Percentiles rank a stretch among this genome's conserved stretches.
Evolutionary conservation across 2,888 invertebrate species (phyloP).

Genomic region (Megaustenia siamemsis): DNA sequence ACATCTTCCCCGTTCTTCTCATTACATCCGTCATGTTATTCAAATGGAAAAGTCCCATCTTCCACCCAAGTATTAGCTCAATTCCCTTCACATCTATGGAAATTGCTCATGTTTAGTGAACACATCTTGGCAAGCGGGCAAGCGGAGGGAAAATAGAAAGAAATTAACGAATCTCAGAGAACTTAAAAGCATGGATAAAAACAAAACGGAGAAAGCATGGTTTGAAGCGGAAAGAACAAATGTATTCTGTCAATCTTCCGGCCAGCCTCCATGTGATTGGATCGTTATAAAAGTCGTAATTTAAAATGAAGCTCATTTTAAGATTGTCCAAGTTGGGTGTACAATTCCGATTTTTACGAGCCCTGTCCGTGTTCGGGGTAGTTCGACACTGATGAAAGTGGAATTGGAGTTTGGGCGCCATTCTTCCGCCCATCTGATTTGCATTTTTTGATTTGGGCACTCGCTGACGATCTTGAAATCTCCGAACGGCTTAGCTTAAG

Average conservation of each 20-base stretch:
- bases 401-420: constrained; percentile 39
- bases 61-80: constrained; percentile 11
- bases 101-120: constrained; percentile 18
- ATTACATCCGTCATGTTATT: constrained; percentile 16
- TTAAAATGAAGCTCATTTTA: constrained; percentile 48
- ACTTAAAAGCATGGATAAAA: not conserved
- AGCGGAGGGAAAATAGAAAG: not conserved
- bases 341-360: constrained; percentile 44
- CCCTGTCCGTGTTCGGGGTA: constrained; percentile 12
- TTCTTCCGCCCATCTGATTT: constrained; percentile 50
- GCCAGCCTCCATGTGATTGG: constrained; percentile 36
- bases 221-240: constrained; percentile 40
- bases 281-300: constrained; percentile 38
- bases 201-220: constrained; percentile 5
- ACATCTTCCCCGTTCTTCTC: not conserved
- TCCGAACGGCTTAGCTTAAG: constrained; percentile 9
- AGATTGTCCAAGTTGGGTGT: constrained; percentile 32
- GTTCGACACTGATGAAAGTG: constrained; percentile 44
- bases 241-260: constrained; percentile 44
- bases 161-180: not conserved
- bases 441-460: constrained; percentile 44
- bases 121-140: not conserved
- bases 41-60: not conserved
- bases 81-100: constrained; percentile 5
- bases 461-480: constrained; percentile 5